Evolutionary conservation across 2,888 invertebrate species (phyloP).

Genomic region (Carcina quercana): DNA sequence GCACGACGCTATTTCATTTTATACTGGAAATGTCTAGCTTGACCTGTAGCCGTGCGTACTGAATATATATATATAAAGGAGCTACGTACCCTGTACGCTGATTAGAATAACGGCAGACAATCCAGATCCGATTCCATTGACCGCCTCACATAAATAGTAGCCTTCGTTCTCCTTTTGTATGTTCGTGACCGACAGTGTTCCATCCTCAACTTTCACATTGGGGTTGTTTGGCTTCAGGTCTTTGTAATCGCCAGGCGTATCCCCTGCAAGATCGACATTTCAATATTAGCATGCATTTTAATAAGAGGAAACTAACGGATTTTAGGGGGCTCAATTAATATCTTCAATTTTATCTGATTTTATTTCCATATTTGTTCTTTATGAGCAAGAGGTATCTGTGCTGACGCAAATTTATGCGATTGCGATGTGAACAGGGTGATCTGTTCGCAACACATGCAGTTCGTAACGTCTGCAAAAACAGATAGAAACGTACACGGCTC

Average conservation of each 20-base stretch:
- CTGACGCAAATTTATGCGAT: no score
- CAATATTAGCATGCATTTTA: background rate
- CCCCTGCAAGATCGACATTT: slow-evolving; percentile 77
- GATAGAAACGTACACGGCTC: no score
- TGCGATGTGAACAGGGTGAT: no score
- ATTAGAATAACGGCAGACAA: slow-evolving; percentile 95
- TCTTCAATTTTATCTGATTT: background rate
- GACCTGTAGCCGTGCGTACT: no score
- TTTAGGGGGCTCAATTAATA: no score
- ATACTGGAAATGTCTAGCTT: no score
- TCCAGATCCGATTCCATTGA: slow-evolving; percentile 96
- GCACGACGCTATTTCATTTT: no score
- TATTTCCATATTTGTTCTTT: no score
- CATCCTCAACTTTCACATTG: slow-evolving; percentile 94
- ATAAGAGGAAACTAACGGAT: background rate
- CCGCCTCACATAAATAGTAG: slow-evolving; percentile 96
- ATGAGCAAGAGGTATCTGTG: no score
- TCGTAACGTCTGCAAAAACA: no score
- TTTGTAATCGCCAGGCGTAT: slow-evolving; percentile 94
- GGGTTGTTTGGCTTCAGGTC: slow-evolving; percentile 93
- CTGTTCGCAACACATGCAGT: no score
- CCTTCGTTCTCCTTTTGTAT: slow-evolving; percentile 96
- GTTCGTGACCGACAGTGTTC: slow-evolving; percentile 91
- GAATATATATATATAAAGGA: background rate
- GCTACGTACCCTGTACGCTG: slow-evolving; percentile 90